Evolutionary conservation across 2,113 vertebrate species (phyloP).

Genomic region (Pseudonaja textilis): DNA sequence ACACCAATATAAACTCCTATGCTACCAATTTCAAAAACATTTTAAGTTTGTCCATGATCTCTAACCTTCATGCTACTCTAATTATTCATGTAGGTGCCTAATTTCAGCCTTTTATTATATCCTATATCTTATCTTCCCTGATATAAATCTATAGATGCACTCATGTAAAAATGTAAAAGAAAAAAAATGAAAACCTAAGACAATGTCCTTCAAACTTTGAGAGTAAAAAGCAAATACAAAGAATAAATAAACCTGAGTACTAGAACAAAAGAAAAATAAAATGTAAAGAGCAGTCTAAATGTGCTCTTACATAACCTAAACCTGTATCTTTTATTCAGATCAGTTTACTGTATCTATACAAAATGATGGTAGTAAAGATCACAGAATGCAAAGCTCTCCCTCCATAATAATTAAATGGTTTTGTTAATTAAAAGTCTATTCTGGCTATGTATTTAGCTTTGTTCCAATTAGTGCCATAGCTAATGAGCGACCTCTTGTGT

Average conservation of each 20-base stretch:
- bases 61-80: neutral
- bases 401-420: neutral
- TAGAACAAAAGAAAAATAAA: neutral
- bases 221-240: neutral
- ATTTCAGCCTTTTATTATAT: neutral
- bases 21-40: neutral
- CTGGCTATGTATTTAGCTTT: neutral
- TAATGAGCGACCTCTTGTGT: slow-evolving; percentile 66
- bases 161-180: too few species aligned
- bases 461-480: slow-evolving; percentile 18
- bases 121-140: neutral
- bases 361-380: neutral
- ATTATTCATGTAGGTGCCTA: neutral
- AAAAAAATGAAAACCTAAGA: neutral
- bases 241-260: neutral
- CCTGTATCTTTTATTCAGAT: neutral
- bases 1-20: neutral
- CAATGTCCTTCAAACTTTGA: neutral
- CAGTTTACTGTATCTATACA: neutral
- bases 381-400: neutral
- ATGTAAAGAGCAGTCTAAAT: neutral
- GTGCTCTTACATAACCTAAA: neutral
- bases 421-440: neutral
- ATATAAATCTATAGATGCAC: neutral
- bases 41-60: neutral